Conservation (phyloP, 2,113 vertebrate species). For the Cricetomys ansorgei region DNA sequence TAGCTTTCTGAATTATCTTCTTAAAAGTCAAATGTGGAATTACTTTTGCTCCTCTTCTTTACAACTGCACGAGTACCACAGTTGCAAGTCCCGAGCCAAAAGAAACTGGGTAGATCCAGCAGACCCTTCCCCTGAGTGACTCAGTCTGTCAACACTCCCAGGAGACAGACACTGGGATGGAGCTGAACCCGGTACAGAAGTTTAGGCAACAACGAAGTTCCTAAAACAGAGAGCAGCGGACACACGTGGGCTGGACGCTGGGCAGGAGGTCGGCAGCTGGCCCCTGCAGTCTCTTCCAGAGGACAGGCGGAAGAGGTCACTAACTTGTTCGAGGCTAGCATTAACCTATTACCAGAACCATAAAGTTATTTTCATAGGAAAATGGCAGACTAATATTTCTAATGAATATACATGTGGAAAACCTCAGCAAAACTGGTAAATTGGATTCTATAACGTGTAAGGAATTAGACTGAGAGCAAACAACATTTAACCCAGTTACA, state of each 20-base stretch:
- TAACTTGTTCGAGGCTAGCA: neutral
- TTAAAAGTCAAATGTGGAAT: constrained; percentile 11
- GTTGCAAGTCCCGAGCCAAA: constrained; percentile 11
- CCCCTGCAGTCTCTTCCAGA: neutral
- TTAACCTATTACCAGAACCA: neutral
- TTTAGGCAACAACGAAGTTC: neutral
- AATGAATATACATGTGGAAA: neutral
- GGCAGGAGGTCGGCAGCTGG: neutral
- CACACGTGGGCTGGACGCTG: neutral
- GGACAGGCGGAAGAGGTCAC: neutral
- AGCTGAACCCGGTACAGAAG: neutral
- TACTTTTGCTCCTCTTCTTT: neutral
- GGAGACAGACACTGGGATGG: neutral
- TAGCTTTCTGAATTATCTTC: neutral
- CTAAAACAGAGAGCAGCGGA: neutral
- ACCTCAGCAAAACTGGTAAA: neutral
- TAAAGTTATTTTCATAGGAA: neutral
- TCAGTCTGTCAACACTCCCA: neutral
- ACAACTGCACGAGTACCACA: neutral
- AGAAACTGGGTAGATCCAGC: neutral
- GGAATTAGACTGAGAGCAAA: neutral
- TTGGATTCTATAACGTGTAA: neutral
- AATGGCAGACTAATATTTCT: neutral
- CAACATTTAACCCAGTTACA: neutral
- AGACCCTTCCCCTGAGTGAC: neutral